Percentiles rank a stretch among this genome's conserved stretches.
These are phyloP conservation scores for Dryomyza anilis DNA, from an alignment of 2,888 invertebrate species.

Conservation along the genomic window DNA sequence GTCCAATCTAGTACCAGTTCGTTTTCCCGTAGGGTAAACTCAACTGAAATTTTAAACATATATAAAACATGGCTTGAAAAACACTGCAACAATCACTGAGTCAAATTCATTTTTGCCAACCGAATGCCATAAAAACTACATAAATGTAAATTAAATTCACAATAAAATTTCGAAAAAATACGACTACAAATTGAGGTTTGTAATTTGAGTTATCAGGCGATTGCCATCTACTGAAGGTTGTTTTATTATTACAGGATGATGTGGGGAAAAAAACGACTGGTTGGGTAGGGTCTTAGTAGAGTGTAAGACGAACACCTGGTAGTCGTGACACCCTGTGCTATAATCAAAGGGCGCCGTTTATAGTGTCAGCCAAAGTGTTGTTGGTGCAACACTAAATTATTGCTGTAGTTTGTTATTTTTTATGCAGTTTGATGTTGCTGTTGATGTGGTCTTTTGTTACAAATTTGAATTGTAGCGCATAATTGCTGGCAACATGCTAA, in stretches of 20 bases:
- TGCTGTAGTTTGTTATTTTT: constrained; percentile 36
- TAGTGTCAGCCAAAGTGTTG: constrained; percentile 3
- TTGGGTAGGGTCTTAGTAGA: neutral
- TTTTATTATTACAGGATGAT: too few species aligned
- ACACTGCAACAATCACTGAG: neutral
- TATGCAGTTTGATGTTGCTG: constrained; percentile 39
- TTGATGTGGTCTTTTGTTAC: neutral
- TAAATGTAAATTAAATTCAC: constrained; percentile 2
- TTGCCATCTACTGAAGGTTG: too few species aligned
- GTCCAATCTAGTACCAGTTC: too few species aligned
- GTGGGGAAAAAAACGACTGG: too few species aligned
- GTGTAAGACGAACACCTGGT: constrained; percentile 5
- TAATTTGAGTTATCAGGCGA: constrained; percentile 15
- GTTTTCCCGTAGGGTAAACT: too few species aligned
- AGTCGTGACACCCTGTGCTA: neutral
- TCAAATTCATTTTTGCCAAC: neutral
- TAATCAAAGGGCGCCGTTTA: constrained; percentile 1
- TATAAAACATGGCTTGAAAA: neutral
- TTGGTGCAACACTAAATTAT: constrained; percentile 16
- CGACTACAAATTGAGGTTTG: constrained; percentile 13
- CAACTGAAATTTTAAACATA: neutral
- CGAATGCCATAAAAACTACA: neutral
- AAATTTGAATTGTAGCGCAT: constrained; percentile 43
- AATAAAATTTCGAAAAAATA: neutral
- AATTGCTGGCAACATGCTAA: constrained; percentile 42